Evolutionary conservation across 1,140 invertebrate species (phyloP).

Genomic region (Apis mellifera): DNA sequence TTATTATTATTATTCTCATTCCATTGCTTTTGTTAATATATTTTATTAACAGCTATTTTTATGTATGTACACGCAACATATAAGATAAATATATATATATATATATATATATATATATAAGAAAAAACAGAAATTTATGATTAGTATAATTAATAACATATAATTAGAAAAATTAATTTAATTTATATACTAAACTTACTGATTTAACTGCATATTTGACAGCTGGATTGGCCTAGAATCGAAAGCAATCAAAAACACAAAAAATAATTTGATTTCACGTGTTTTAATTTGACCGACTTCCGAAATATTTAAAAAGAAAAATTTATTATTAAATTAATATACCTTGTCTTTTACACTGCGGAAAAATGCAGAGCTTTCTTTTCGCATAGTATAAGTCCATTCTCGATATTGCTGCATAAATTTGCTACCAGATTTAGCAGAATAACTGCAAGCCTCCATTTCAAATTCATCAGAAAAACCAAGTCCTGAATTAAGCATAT

Average conservation of each 20-base stretch:
- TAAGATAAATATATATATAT: too few relatives aligned
- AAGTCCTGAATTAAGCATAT: conserved; percentile 92
- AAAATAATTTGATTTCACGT: background rate
- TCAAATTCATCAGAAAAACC: conserved; percentile 98
- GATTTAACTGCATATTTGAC: conserved; percentile 91
- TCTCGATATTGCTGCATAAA: conserved; percentile 91
- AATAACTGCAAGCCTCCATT: conserved; percentile 92
- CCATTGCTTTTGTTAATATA: background rate
- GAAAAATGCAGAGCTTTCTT: conserved; percentile 87
- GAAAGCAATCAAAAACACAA: conserved; percentile 34
- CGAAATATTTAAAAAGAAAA: background rate
- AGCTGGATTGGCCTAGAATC: conserved; percentile 90
- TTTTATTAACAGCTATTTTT: background rate
- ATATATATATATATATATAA: background rate
- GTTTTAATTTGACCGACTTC: background rate
- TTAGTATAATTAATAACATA: conserved; percentile 20
- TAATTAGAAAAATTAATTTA: conserved; percentile 2
- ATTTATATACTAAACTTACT: conserved; percentile 81
- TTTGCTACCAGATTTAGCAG: conserved; percentile 90
- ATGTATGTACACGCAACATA: accelerated
- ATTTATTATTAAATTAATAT: conserved; percentile 53
- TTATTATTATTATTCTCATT: background rate
- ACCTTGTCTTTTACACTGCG: conserved; percentile 90
- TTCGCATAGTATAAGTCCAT: conserved; percentile 85
- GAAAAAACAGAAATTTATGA: background rate